These are phyloP conservation scores for Scortum barcoo DNA, from an alignment of 2,113 vertebrate species.

Conservation along the genomic window DNA sequence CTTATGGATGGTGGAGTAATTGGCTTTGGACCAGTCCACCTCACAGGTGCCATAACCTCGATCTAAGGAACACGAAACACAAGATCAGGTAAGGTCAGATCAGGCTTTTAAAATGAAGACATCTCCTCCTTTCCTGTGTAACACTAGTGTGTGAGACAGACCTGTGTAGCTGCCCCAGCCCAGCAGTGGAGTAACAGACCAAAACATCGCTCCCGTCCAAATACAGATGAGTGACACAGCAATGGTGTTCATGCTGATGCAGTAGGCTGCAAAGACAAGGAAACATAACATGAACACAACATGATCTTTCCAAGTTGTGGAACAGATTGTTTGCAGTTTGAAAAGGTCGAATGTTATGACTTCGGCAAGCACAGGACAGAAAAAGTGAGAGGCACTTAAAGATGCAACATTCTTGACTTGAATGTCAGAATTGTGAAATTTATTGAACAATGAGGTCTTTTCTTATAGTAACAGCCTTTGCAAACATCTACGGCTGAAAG, in stretches of 20 bases:
- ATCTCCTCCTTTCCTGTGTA: neutral
- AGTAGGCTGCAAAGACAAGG: slow-evolving; percentile 81
- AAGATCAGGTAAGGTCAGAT: slow-evolving; percentile 19
- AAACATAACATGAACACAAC: slow-evolving; percentile 16
- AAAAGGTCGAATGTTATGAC: slow-evolving; percentile 53
- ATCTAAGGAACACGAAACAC: slow-evolving; percentile 72
- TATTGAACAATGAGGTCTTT: slow-evolving; percentile 76
- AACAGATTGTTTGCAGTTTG: slow-evolving; percentile 23
- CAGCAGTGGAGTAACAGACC: slow-evolving; percentile 89
- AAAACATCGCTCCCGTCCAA: slow-evolving; percentile 89
- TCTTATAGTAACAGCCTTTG: slow-evolving; percentile 57
- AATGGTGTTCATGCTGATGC: slow-evolving; percentile 86
- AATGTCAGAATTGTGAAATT: slow-evolving; percentile 80
- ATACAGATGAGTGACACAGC: slow-evolving; percentile 85
- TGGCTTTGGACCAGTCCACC: slow-evolving; percentile 92
- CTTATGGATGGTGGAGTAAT: slow-evolving; percentile 91
- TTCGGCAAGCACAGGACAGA: slow-evolving; percentile 51
- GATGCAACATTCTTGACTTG: slow-evolving; percentile 67
- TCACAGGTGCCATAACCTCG: slow-evolving; percentile 89
- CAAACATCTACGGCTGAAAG: slow-evolving; percentile 65
- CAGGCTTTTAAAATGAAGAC: neutral
- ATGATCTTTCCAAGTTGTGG: neutral
- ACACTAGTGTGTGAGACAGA: slow-evolving; percentile 54
- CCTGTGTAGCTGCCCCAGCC: slow-evolving; percentile 94
- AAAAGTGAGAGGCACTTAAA: slow-evolving; percentile 58